A percentile compares a stretch with the other conserved stretches of the same genome.
Conservation (phyloP, 2,797 vertebrate species). For the Limosa lapponica region DNA sequence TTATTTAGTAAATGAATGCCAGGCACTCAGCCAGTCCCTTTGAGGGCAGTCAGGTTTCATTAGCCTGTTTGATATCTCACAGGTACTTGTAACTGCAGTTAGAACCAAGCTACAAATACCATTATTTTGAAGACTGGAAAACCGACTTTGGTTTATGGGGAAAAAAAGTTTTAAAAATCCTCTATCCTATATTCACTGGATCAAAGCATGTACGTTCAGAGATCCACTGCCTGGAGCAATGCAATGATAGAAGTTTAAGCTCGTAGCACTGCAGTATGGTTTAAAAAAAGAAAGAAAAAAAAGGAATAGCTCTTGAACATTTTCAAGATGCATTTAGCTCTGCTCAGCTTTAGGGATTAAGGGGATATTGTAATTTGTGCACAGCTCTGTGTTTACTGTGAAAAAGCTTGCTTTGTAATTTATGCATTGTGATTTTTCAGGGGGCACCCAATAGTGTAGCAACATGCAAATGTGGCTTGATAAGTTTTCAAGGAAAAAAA, state of each 20-base stretch:
- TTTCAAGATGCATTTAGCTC: neutral
- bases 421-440: neutral
- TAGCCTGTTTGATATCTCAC: constrained; percentile 5
- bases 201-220: neutral
- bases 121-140: neutral
- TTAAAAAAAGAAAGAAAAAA: neutral
- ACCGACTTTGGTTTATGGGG: neutral
- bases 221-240: neutral
- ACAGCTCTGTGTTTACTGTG: neutral
- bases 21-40: neutral
- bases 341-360: constrained; percentile 4
- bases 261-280: neutral
- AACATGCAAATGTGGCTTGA: constrained; percentile 21
- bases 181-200: neutral
- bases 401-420: constrained; percentile 28
- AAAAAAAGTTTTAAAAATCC: neutral
- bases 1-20: constrained; percentile 18
- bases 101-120: neutral
- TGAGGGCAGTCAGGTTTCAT: neutral
- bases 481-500: constrained; percentile 17
- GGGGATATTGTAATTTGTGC: constrained; percentile 14
- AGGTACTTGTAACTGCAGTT: neutral
- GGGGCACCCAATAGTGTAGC: neutral
- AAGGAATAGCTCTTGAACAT: neutral
- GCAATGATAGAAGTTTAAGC: neutral